These are phyloP conservation scores for Cataglyphis cursor DNA, from an alignment of 2,888 invertebrate species.

Conservation along the genomic window DNA sequence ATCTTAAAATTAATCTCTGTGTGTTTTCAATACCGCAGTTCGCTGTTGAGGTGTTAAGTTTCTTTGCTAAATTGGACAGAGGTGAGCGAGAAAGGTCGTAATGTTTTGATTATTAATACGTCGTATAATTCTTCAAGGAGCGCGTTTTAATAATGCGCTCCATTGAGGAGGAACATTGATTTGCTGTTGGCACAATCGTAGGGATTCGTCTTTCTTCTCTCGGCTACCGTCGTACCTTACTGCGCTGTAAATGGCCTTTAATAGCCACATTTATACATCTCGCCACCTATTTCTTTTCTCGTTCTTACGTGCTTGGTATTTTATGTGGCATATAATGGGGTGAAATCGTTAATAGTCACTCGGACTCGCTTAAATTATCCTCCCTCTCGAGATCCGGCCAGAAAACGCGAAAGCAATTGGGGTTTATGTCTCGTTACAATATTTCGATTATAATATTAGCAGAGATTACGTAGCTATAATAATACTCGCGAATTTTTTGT, in stretches of 20 bases:
- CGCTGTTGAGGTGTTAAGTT: slow-evolving; percentile 42
- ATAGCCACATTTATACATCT: slow-evolving; percentile 55
- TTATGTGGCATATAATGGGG: slow-evolving; percentile 36
- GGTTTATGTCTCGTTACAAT: not conserved
- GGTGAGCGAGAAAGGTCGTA: slow-evolving; percentile 71
- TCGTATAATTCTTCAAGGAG: slow-evolving; percentile 72
- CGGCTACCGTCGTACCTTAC: slow-evolving; percentile 44
- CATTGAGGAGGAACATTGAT: slow-evolving; percentile 71
- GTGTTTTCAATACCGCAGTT: not conserved
- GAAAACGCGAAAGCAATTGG: slow-evolving; percentile 20
- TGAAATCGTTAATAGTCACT: slow-evolving; percentile 42
- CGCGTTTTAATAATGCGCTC: slow-evolving; percentile 76
- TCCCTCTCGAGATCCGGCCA: not conserved
- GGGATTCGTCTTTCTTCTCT: slow-evolving; percentile 38
- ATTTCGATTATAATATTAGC: not conserved
- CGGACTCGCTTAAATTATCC: slow-evolving; percentile 21
- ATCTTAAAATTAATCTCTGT: slow-evolving; percentile 2
- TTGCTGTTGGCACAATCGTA: slow-evolving; percentile 36
- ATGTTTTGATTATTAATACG: slow-evolving; percentile 78
- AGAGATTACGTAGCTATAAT: not conserved
- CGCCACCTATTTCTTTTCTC: slow-evolving; percentile 41
- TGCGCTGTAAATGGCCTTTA: slow-evolving; percentile 64
- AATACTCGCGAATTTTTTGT: not conserved
- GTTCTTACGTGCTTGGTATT: slow-evolving; percentile 18
- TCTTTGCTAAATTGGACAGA: slow-evolving; percentile 68